Evolutionary conservation across 1,140 invertebrate species (phyloP), one percentile per base, ranked within the genome.

Genomic region (Cataglyphis hispanica): DNA sequence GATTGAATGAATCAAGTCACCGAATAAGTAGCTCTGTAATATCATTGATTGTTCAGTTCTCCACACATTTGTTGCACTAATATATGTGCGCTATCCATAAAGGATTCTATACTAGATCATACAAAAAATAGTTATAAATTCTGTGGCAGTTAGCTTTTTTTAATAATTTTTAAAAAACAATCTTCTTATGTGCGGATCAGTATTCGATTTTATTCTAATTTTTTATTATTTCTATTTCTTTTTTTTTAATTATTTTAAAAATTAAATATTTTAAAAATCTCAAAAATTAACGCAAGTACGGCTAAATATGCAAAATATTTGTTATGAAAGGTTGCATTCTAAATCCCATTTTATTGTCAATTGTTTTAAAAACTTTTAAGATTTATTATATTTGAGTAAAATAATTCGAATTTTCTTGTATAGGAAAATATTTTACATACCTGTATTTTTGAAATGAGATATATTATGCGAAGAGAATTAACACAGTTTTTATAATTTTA

Each of bases 341-440:
- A 60, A 60, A 60, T 60, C 1, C 37, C 60, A 16, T 60, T 43
- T 43, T 1, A 31, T 4, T 31, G 3, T 43, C 5, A 77, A 43
- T 60, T n/a, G n/a, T n/a, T 37, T 40, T 27, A 13, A n/a, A 10
- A 77, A 46, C 1, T 31, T 46, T 8, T 2, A 0, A 58, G 7
- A 10, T 10, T 5, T 31, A 76, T 63, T 8, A n/a, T 37, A 10
- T 40, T 63, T 58, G 2, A 13, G 19, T 43, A 22, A 37, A 34
- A 6, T 43, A n/a, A 43, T 10, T 64, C 64, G 2, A 64, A 64
- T 19, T 64, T 11, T 43, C 3, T 69, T 25, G 13, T 7, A 10
- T n/a, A 34, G 25, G 53, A n/a, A 25, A 80, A 69, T 53, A 80
- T 53, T 80, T 80, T 53, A 19, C 2, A 67, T 66, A 37, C 10